A percentile compares a stretch with the other conserved stretches of the same genome.
These are phyloP conservation scores for Herpetotheres cachinnans DNA, from an alignment of 2,113 vertebrate genomes.

Conservation along the genomic window DNA sequence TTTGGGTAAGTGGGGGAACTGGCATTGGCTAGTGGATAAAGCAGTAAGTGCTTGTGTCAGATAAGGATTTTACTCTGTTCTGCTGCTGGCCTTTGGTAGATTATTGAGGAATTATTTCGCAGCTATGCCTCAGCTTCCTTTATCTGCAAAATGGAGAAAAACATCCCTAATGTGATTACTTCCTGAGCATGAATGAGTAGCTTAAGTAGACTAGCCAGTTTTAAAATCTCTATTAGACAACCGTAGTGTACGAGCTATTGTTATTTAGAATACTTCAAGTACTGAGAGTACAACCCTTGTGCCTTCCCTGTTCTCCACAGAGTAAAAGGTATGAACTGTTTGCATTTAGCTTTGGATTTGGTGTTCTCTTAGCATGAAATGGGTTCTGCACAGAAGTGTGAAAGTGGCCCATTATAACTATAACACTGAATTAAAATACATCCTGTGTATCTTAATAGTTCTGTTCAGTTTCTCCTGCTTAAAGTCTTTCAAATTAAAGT, in stretches of 20 bases:
- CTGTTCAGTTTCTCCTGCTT: not conserved
- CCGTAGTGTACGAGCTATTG: not conserved
- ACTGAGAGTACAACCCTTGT: not conserved
- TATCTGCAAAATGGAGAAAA: not conserved
- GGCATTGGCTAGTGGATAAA: not conserved
- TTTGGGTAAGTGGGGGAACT: not conserved
- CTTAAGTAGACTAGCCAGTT: not conserved
- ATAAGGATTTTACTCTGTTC: not conserved
- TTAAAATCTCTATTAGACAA: not conserved
- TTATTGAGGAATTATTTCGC: not conserved
- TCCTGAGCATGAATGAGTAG: not conserved
- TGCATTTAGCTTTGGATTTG: not conserved
- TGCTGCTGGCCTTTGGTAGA: not conserved
- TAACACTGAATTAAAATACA: not conserved
- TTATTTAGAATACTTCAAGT: not conserved
- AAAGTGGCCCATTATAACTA: not conserved
- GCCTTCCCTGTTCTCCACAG: not conserved
- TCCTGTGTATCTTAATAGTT: not conserved
- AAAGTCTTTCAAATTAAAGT: not conserved
- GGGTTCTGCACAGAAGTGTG: not conserved
- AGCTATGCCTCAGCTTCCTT: not conserved
- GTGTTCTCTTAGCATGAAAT: not conserved
- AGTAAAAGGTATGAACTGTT: not conserved
- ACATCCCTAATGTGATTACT: not conserved
- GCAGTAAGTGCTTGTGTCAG: not conserved